Conservation (phyloP, 2,113 vertebrate species). For the Psittacula cyanocephala region DNA sequence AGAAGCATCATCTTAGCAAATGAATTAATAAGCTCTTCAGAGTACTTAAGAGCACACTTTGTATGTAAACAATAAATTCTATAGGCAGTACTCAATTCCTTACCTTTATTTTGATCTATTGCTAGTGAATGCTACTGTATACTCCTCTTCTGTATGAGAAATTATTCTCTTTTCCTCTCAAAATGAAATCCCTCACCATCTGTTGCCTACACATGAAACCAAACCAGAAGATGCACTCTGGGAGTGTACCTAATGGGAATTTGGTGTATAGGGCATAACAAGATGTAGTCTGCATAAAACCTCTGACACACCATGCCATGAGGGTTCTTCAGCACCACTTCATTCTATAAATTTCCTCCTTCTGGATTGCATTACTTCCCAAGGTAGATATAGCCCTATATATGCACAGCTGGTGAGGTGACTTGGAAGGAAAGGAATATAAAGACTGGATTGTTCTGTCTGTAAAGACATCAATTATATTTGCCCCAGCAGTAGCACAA, state of each 20-base stretch:
- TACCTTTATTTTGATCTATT: background rate
- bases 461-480: background rate
- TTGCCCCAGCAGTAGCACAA: background rate
- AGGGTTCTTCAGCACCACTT: background rate
- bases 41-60: background rate
- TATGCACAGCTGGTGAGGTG: background rate
- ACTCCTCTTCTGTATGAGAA: background rate
- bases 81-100: background rate
- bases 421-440: background rate
- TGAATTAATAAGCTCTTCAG: background rate
- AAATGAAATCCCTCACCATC: background rate
- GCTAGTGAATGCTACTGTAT: background rate
- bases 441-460: background rate
- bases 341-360: background rate
- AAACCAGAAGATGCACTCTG: background rate
- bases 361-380: background rate
- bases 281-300: background rate
- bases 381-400: background rate
- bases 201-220: background rate
- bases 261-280: background rate
- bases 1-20: background rate
- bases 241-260: accelerated
- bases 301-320: background rate
- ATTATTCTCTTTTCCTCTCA: background rate
- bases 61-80: background rate